A percentile compares a stretch with the other conserved stretches of the same genome.
Evolutionary conservation across 2,888 invertebrate genomes (phyloP).

Genomic region (Fragum whitleyi): DNA sequence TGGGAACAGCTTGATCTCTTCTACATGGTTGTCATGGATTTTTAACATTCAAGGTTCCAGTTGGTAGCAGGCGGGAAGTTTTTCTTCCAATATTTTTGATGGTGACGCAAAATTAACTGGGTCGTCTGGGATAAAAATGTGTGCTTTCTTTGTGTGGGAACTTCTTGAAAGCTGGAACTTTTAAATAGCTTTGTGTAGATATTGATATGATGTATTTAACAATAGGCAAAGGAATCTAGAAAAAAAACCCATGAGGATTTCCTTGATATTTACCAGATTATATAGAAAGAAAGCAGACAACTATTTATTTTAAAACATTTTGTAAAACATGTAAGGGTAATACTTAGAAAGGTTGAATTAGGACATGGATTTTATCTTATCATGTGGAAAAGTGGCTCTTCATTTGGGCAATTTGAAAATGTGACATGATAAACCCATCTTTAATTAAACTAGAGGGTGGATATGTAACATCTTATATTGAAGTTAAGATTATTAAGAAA

Average conservation of each 20-base stretch:
- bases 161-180: not conserved
- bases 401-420: not conserved
- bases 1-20: conserved; percentile 18
- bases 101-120: conserved; percentile 27
- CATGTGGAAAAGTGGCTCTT: conserved; percentile 4
- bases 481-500: no score
- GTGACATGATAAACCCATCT: conserved; percentile 1
- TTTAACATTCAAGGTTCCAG: not conserved
- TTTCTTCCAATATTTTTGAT: conserved; percentile 19
- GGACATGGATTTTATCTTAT: not conserved
- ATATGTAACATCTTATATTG: not conserved
- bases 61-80: not conserved
- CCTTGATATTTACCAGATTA: no score
- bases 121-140: conserved; percentile 14
- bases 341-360: conserved; percentile 2
- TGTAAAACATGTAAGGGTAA: not conserved
- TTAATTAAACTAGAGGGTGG: not conserved
- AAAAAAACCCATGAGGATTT: no score
- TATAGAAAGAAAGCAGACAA: no score
- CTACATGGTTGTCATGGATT: conserved; percentile 19
- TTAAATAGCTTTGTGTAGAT: not conserved
- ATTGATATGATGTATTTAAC: no score
- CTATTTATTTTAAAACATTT: no score
- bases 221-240: no score
- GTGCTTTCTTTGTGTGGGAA: conserved; percentile 19